Percentiles rank a stretch among this genome's conserved stretches.
Evolutionary conservation across 1,140 invertebrate species (phyloP).

Genomic region (Lasioglossum baleicum): DNA sequence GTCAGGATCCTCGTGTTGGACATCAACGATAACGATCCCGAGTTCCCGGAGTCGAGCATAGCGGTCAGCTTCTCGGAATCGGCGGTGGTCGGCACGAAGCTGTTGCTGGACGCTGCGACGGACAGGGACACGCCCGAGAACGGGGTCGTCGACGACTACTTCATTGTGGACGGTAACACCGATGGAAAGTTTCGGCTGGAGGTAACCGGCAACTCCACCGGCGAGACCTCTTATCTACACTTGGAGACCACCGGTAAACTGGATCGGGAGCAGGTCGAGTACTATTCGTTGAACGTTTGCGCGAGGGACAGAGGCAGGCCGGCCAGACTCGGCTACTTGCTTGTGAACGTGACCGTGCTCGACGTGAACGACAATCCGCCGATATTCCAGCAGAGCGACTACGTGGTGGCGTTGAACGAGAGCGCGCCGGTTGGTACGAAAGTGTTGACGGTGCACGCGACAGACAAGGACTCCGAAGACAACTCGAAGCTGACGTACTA

Average conservation of each 20-base stretch:
- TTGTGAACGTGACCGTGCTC: slow-evolving; percentile 94
- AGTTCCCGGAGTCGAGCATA: slow-evolving; percentile 93
- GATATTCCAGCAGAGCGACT: slow-evolving; percentile 95
- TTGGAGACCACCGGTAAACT: slow-evolving; percentile 93
- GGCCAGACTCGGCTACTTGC: slow-evolving; percentile 89
- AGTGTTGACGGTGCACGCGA: slow-evolving; percentile 94
- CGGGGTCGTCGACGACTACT: slow-evolving; percentile 91
- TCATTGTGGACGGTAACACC: slow-evolving; percentile 92
- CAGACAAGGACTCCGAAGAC: slow-evolving; percentile 94
- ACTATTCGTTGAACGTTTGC: slow-evolving; percentile 93
- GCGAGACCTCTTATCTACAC: slow-evolving; percentile 93
- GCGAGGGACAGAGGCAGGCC: slow-evolving; percentile 92
- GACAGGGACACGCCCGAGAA: slow-evolving; percentile 93
- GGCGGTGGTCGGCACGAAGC: slow-evolving; percentile 90
- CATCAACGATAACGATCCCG: slow-evolving; percentile 93
- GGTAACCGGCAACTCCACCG: slow-evolving; percentile 92
- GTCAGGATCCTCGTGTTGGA: slow-evolving; percentile 92
- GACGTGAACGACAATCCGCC: slow-evolving; percentile 98
- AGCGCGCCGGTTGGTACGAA: slow-evolving; percentile 92
- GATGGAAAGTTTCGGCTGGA: slow-evolving; percentile 92
- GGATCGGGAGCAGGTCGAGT: slow-evolving; percentile 91
- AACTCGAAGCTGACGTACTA: slow-evolving; percentile 96
- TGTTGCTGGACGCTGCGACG: slow-evolving; percentile 92
- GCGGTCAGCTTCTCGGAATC: slow-evolving; percentile 94
- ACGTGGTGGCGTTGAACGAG: slow-evolving; percentile 94